These are phyloP conservation scores for Rhopalosiphum nymphaeae DNA, from an alignment of 2,888 invertebrate species.

Conservation along the genomic window DNA sequence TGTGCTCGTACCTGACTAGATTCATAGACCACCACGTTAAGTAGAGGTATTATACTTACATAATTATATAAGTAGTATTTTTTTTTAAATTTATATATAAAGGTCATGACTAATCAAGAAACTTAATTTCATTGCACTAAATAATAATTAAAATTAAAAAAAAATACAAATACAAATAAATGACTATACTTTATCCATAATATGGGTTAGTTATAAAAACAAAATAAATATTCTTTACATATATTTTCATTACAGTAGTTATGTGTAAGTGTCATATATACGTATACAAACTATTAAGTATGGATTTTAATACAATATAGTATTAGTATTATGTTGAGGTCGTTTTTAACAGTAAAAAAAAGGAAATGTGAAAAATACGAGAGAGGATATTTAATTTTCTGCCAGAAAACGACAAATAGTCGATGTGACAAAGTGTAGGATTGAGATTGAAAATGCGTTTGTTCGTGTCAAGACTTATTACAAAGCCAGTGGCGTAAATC, in stretches of 20 bases:
- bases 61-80: constrained; percentile 17
- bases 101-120: constrained; percentile 35
- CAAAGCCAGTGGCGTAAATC: not conserved
- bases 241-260: not conserved
- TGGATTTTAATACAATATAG: not conserved
- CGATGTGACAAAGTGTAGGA: not conserved
- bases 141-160: not conserved
- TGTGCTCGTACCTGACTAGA: constrained; percentile 55
- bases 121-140: constrained; percentile 42
- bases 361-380: not conserved
- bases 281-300: not conserved
- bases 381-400: not conserved
- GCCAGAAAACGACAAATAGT: not conserved
- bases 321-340: not conserved
- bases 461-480: not conserved
- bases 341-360: not conserved
- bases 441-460: not conserved
- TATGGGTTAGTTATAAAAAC: constrained; percentile 26
- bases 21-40: not conserved
- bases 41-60: constrained; percentile 28
- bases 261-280: not conserved
- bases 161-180: constrained; percentile 5
- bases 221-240: not conserved
- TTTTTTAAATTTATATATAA: constrained; percentile 8
- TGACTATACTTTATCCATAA: not conserved